These are phyloP conservation scores for Heteromormyrus szaboi DNA, from an alignment of 2,797 vertebrate species.

Conservation along the genomic window DNA sequence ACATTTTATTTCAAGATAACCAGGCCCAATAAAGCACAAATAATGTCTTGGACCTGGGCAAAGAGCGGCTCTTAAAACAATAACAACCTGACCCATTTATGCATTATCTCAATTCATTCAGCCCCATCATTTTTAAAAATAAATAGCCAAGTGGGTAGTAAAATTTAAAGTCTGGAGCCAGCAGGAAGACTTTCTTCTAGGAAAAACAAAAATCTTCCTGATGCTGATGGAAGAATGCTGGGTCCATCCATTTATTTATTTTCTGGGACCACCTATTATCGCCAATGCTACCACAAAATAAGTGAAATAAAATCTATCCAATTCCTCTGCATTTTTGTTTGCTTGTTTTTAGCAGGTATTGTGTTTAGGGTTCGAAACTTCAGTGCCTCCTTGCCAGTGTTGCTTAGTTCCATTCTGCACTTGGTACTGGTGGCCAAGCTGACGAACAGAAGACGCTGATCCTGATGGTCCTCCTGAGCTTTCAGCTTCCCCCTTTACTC, in stretches of 20 bases:
- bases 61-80: conserved; percentile 8
- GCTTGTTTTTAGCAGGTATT: neutral
- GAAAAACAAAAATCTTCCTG: neutral
- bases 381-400: neutral
- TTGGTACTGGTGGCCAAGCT: neutral
- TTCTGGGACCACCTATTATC: neutral
- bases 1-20: neutral
- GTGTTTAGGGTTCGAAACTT: neutral
- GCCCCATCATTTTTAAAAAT: neutral
- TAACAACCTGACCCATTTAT: conserved; percentile 1
- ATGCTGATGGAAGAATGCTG: neutral
- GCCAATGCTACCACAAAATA: neutral
- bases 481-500: neutral
- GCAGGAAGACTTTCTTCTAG: neutral
- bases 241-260: neutral
- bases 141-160: neutral
- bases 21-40: conserved; percentile 20
- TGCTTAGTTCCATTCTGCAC: neutral
- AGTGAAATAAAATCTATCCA: neutral
- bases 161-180: neutral
- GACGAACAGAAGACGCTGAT: neutral
- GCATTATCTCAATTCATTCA: neutral
- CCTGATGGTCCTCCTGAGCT: neutral
- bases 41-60: neutral
- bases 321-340: neutral